Evolutionary conservation across 2,797 vertebrate species (phyloP).

Genomic region (Anolis apletophallus): DNA sequence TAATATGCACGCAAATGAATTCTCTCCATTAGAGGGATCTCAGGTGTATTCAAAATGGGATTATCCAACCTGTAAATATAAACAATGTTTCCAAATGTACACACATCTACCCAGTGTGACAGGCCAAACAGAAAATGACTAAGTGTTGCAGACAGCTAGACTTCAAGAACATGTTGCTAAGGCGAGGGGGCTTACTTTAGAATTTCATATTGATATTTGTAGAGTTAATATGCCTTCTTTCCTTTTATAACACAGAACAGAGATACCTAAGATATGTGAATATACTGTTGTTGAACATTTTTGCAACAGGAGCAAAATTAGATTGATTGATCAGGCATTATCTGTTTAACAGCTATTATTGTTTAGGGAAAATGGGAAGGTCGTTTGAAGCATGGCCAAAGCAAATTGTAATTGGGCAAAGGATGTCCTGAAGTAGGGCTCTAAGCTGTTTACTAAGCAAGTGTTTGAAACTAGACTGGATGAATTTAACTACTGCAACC

Average conservation of each 20-base stretch:
- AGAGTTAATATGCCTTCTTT: background rate
- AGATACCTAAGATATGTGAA: background rate
- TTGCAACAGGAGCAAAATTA: background rate
- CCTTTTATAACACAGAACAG: background rate
- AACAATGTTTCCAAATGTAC: background rate
- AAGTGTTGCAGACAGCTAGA: background rate
- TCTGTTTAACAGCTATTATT: background rate
- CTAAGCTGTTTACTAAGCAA: conserved; percentile 17
- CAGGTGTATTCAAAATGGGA: background rate
- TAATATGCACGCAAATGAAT: background rate
- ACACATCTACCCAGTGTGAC: background rate
- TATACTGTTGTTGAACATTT: background rate
- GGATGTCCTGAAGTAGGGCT: conserved; percentile 34
- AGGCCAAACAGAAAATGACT: background rate
- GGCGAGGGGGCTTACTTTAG: background rate
- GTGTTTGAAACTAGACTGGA: background rate
- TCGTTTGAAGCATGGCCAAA: background rate
- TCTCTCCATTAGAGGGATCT: background rate
- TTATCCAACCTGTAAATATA: conserved; percentile 1
- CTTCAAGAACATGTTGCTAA: background rate
- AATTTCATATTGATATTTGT: background rate
- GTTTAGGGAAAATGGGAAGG: background rate
- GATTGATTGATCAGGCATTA: conserved; percentile 3
- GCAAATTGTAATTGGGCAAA: conserved; percentile 7
- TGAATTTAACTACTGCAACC: background rate